Base-by-base conservation (phyloP, 2,888 invertebrate genomes). In the Agrotis clavis region DNA sequence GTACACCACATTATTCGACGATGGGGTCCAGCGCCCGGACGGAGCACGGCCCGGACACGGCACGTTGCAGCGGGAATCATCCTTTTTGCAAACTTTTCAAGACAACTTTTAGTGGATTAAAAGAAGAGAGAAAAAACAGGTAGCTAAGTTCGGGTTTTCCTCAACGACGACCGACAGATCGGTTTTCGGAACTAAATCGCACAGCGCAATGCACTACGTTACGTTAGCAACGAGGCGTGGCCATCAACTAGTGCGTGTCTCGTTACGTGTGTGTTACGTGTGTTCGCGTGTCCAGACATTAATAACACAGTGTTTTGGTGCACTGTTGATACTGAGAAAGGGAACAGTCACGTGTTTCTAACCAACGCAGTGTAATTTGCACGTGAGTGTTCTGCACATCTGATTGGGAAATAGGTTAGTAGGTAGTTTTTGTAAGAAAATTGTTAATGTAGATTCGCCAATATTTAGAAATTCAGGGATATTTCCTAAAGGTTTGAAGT, bases 181-280 rank as follows among this genome's bases (percentile, higher is more conserved):
- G 18, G 21, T 25, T 67, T 68, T 68, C 16, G 41, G 13, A 45
- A 45, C 41, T 41, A 25, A 53, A 19, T 74, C 45, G 25, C 53
- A 41, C 57, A 18, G 19, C 41, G 53, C 56, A 61, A 54, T 35
- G 47, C 50, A 41, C 25, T 35, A 69, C 66, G 69, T 73, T 73
- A 84, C 57, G 14, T 14, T 25, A 13, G 50, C 67, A 78, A 48
- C 51, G 60, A 67, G 13, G 71, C 73, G 67, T 75, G 25, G 54
- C 62, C 3, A n/a, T 1, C 21, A 62, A 74, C 5, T 61, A 66
- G 70, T 71, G 74, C 81, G 65, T 78, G 65, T 50, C 71, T 9
- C 9, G 66, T 84, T 82, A 82, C 73, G 62, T 70, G n/a, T 21
- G 2, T 18, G 76, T 84, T 76, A 84, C 57, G 62, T 71, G 54